Base-by-base conservation (phyloP, 2,797 vertebrate species). In the Melanotaenia pygmaea region DNA sequence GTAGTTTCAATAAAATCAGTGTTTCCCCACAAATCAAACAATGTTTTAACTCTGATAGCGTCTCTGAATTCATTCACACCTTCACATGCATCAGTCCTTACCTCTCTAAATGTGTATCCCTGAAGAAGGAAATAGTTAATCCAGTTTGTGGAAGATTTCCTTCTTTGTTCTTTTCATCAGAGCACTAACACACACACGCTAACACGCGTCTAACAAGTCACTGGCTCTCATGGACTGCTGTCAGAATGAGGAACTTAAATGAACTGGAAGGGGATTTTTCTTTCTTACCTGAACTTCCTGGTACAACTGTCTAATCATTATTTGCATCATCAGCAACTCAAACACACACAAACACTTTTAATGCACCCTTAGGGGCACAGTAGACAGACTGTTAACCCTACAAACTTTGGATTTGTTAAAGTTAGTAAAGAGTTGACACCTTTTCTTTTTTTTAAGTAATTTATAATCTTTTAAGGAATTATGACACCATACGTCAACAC, bases 161-260 rank as follows among this genome's bases (percentile, higher is more conserved):
- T 47, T n/a, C 43, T 70, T 6, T 11, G 43, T 53, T 32, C 28
- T 53, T 32, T 47, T 70, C 64, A 66, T 74, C 59, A 30, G 38
- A 45, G 58, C 11, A 10, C 35, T 54, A 58, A 59, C 67, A 54
- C 67, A 57, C 28, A 28, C 28, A 28, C 28, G 28, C 28, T 28
- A 28, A 1, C 24, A 11, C 3, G 26, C 22, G 47, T 54, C 64
- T 43, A 16, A 59, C 68, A 18, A 66, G 43, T 63, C 84, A 74
- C 68, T 10, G 1, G 38, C 9, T 0, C 59, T 65, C 43, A 53
- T 18, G 28, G 30, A 80, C 79, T 74, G 74, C 50, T 72, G 40
- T 26, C 77, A 87, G 83, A 91, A 92, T 89, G 90, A 93, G 92
- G 92, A 93, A 93, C 91, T 88, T 51, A 53, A 28, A 63, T n/a